phyloP scores from a whole-genome alignment of 2,888 invertebrate genomes.

The Meteorus colon region DNA sequence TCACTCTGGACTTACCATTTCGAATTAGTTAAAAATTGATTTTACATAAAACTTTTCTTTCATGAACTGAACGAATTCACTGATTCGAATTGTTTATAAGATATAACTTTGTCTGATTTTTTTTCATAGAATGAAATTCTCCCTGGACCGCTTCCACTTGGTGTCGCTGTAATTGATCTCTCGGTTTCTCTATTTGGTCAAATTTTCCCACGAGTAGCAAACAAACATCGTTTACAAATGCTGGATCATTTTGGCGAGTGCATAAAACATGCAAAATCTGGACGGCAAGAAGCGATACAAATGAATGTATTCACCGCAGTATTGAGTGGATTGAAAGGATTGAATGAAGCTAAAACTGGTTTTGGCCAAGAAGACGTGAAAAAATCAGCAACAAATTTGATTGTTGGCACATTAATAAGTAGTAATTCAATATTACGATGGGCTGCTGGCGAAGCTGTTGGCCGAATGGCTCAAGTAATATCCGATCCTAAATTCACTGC shows the following conservation, averaged over 20 bases:
- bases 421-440: constrained; percentile 88
- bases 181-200: constrained; percentile 94
- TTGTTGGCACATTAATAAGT: constrained; percentile 86
- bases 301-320: constrained; percentile 97
- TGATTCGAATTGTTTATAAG: not conserved
- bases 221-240: constrained; percentile 98
- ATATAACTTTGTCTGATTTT: constrained; percentile 2
- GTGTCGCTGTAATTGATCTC: constrained; percentile 96
- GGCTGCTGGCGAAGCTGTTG: constrained; percentile 95
- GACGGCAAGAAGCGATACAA: constrained; percentile 94
- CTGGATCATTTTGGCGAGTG: constrained; percentile 97
- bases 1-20: too few relatives aligned
- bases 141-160: constrained; percentile 90
- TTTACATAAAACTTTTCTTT: not conserved
- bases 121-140: constrained; percentile 75
- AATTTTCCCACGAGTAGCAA: constrained; percentile 94
- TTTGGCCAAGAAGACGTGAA: constrained; percentile 93
- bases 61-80: not conserved
- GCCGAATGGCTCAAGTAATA: constrained; percentile 92
- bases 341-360: constrained; percentile 89
- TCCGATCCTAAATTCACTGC: constrained; percentile 91
- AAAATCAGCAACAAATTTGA: constrained; percentile 86
- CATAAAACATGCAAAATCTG: constrained; percentile 93
- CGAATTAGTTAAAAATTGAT: not conserved
- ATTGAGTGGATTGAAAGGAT: constrained; percentile 88